These are phyloP conservation scores for Heterodera filipjevi DNA, from an alignment of 2,888 invertebrate genomes.

Conservation along the genomic window DNA sequence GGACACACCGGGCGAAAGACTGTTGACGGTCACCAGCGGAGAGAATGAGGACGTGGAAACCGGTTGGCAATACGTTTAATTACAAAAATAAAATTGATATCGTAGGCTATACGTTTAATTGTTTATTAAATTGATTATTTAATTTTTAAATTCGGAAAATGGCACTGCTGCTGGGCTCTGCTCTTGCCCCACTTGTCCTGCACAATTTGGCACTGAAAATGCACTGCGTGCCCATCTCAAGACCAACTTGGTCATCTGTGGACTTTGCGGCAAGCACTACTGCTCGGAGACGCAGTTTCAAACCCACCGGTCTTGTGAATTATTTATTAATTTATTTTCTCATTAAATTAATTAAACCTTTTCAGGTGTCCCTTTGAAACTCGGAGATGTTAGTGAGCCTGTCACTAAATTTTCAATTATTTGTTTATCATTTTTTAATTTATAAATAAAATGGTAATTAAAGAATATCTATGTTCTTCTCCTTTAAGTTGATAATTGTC, in stretches of 20 bases:
- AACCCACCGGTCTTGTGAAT: background rate
- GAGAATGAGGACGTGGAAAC: background rate
- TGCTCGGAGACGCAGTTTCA: background rate
- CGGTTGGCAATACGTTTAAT: too few species aligned
- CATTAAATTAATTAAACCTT: too few species aligned
- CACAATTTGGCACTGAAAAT: background rate
- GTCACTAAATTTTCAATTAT: too few species aligned
- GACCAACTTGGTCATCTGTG: background rate
- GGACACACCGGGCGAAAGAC: background rate
- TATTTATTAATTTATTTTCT: too few species aligned
- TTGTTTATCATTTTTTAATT: too few species aligned
- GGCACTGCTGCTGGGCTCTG: background rate
- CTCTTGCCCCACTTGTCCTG: background rate
- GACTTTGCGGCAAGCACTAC: background rate
- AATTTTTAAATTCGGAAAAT: background rate
- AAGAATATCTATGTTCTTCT: too few species aligned
- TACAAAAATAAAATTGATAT: too few species aligned
- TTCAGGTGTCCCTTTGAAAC: background rate
- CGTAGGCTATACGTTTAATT: too few species aligned
- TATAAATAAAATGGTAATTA: too few species aligned
- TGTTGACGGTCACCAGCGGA: background rate
- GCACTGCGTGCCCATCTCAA: background rate
- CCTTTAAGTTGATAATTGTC: too few species aligned
- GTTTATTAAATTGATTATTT: background rate
- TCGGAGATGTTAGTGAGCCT: too few species aligned